These are phyloP conservation scores for Lasioglossum leucozonium DNA, from an alignment of 2,888 invertebrate species.

Conservation along the genomic window DNA sequence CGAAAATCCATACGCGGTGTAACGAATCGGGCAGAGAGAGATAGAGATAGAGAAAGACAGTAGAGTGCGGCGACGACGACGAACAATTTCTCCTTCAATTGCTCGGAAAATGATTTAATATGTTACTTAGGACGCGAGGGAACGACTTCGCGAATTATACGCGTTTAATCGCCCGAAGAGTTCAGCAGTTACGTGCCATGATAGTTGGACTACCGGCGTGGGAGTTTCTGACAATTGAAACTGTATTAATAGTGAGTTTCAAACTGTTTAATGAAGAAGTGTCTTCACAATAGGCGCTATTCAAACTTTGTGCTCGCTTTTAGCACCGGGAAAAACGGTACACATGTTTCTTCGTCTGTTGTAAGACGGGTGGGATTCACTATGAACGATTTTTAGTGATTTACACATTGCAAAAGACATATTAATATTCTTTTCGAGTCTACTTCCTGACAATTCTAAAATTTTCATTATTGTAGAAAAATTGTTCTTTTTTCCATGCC, in stretches of 20 bases:
- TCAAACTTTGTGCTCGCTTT: not conserved
- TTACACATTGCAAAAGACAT: not conserved
- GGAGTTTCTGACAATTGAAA: slow-evolving; percentile 34
- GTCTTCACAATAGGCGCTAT: not conserved
- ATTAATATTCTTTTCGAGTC: not conserved
- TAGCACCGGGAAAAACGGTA: not conserved
- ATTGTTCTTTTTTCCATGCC: not conserved
- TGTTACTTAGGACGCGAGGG: slow-evolving; percentile 16
- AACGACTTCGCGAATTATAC: slow-evolving; percentile 24
- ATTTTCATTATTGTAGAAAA: not conserved
- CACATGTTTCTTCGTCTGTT: not conserved
- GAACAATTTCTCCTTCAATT: slow-evolving; percentile 4
- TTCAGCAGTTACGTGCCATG: slow-evolving; percentile 32
- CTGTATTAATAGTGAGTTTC: slow-evolving; percentile 45
- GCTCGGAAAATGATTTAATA: slow-evolving; percentile 31
- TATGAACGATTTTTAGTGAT: not conserved
- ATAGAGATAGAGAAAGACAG: no score
- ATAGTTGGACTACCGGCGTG: slow-evolving; percentile 32
- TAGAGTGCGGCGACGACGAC: not conserved
- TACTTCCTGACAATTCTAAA: no score
- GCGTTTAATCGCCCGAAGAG: slow-evolving; percentile 32
- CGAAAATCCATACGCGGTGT: not conserved
- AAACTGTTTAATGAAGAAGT: slow-evolving; percentile 29
- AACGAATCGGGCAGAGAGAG: no score
- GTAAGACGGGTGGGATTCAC: no score